These are phyloP conservation scores for Chionoecetes opilio DNA, from an alignment of 1,140 invertebrate genomes.

Conservation along the genomic window DNA sequence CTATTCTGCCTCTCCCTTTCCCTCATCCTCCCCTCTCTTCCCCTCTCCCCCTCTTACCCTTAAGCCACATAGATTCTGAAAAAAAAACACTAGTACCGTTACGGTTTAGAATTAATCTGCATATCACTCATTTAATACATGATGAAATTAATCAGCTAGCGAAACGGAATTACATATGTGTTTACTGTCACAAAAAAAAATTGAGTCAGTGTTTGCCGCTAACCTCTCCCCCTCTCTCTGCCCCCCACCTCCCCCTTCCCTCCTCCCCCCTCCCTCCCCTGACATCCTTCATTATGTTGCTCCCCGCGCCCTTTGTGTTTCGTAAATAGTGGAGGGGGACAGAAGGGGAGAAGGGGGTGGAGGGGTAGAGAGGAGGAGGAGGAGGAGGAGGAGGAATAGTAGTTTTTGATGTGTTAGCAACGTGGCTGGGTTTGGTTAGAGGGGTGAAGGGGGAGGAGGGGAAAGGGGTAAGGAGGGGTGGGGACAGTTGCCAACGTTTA, in stretches of 20 bases:
- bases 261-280: neutral
- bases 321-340: neutral
- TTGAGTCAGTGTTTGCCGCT: neutral
- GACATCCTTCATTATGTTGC: constrained; percentile 17
- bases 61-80: neutral
- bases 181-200: neutral
- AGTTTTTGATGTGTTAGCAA: neutral
- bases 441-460: neutral
- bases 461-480: neutral
- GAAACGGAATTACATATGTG: constrained; percentile 29
- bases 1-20: neutral
- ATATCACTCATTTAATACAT: constrained; percentile 31
- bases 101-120: constrained; percentile 19
- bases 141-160: constrained; percentile 29
- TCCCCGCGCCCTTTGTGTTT: neutral
- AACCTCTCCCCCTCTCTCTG: neutral
- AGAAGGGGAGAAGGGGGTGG: neutral
- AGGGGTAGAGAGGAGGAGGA: neutral
- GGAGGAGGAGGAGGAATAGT: neutral
- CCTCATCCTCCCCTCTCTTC: neutral
- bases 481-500: constrained; percentile 11
- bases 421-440: neutral
- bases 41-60: neutral
- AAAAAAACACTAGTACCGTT: neutral
- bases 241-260: neutral